phyloP scores from a whole-genome alignment of 2,113 vertebrate species.

The Hypocryptadius cinnamomeus region DNA sequence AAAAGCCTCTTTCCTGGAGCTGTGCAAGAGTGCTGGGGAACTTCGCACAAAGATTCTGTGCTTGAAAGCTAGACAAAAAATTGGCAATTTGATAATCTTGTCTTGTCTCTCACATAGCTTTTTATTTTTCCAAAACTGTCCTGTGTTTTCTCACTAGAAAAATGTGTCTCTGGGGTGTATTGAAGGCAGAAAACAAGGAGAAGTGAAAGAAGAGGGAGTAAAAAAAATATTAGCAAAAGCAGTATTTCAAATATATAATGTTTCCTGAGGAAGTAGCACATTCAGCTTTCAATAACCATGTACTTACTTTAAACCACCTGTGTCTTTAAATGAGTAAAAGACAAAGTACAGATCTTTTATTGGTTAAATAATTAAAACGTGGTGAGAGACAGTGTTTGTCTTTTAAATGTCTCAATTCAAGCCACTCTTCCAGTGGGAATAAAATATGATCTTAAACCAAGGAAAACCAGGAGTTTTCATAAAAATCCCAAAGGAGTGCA shows the following conservation, averaged over 20 bases:
- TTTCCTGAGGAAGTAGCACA: neutral
- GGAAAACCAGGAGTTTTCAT: neutral
- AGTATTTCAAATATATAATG: neutral
- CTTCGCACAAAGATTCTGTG: neutral
- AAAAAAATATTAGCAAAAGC: neutral
- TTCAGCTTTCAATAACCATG: neutral
- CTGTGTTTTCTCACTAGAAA: neutral
- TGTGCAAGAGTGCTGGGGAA: neutral
- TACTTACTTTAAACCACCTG: neutral
- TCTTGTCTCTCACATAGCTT: neutral
- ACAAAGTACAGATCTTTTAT: neutral
- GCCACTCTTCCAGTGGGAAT: neutral
- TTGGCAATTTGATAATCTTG: neutral
- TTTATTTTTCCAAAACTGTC: neutral
- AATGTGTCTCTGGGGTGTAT: neutral
- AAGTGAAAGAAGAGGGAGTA: neutral
- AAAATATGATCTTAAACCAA: neutral
- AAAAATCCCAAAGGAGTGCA: neutral
- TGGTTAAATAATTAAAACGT: neutral
- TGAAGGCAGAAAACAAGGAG: neutral
- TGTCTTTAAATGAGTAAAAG: neutral
- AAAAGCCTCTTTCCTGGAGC: neutral
- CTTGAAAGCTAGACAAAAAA: neutral
- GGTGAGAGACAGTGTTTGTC: neutral
- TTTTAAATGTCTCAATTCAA: neutral